These are phyloP conservation scores for Takifugu ocellatus DNA, from an alignment of 2,797 vertebrate genomes.

Conservation along the genomic window DNA sequence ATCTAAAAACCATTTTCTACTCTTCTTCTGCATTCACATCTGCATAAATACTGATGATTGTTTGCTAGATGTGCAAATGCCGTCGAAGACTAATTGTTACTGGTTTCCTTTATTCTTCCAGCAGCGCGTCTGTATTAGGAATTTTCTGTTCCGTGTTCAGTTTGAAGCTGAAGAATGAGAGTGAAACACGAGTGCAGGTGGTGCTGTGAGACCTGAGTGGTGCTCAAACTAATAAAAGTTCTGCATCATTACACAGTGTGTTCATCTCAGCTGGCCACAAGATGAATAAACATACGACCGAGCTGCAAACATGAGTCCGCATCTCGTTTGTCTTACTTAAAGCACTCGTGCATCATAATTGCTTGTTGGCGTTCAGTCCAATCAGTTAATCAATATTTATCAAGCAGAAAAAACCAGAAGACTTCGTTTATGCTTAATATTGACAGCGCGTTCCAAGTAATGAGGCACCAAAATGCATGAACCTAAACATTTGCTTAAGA, in stretches of 20 bases:
- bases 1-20: constrained; percentile 41
- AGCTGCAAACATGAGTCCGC: constrained; percentile 41
- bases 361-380: background rate
- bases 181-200: constrained; percentile 47
- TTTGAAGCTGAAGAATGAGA: constrained; percentile 51
- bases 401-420: too few relatives aligned
- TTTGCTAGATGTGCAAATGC: constrained; percentile 46
- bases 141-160: constrained; percentile 50
- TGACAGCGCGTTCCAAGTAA: too few relatives aligned
- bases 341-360: background rate
- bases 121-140: constrained; percentile 34
- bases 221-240: constrained; percentile 57
- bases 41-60: constrained; percentile 21
- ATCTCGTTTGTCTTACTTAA: constrained; percentile 24
- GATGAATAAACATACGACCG: constrained; percentile 74
- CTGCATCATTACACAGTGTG: constrained; percentile 50
- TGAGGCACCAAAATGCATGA: too few relatives aligned
- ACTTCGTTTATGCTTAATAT: too few relatives aligned
- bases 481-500: too few relatives aligned
- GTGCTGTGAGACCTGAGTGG: constrained; percentile 48
- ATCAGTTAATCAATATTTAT: too few relatives aligned
- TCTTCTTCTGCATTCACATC: constrained; percentile 63
- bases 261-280: constrained; percentile 65
- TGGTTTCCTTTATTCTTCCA: constrained; percentile 45
- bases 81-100: constrained; percentile 55